These are phyloP conservation scores for Artibeus lituratus DNA, from an alignment of 2,797 vertebrate genomes.

Conservation along the genomic window DNA sequence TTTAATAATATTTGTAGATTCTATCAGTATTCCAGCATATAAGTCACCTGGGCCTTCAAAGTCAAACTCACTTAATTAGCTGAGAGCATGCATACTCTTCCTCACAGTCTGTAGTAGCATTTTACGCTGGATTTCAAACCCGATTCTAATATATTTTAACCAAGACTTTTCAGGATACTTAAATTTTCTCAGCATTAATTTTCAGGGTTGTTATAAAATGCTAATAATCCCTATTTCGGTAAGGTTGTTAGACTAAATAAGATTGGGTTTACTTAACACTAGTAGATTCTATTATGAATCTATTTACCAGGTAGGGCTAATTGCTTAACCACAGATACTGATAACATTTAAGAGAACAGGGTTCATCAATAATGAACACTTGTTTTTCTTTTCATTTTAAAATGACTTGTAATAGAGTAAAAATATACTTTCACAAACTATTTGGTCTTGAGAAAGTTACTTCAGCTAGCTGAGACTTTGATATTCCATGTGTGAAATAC, in stretches of 20 bases:
- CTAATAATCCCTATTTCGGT: not conserved
- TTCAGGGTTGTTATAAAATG: constrained; percentile 5
- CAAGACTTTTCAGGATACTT: not conserved
- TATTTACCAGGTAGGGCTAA: not conserved
- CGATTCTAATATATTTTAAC: not conserved
- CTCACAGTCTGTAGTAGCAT: not conserved
- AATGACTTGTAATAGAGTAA: not conserved
- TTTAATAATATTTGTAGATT: not conserved
- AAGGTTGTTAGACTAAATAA: not conserved
- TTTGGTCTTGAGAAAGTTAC: not conserved
- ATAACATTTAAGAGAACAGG: not conserved
- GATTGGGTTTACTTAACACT: not conserved
- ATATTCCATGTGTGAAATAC: not conserved
- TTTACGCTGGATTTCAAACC: constrained; percentile 1
- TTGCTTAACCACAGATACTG: not conserved
- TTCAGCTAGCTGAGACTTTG: not conserved
- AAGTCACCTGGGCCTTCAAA: not conserved
- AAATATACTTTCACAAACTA: constrained; percentile 4
- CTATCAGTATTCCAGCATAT: not conserved
- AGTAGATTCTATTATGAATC: not conserved
- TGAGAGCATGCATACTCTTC: not conserved
- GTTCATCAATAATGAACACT: not conserved
- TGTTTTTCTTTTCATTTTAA: constrained; percentile 11
- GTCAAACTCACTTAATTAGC: not conserved
- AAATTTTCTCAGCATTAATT: constrained; percentile 14